Evolutionary conservation across 2,888 invertebrate genomes (phyloP), one percentile per base, ranked within the genome.

Genomic region (Apodemia zela): DNA sequence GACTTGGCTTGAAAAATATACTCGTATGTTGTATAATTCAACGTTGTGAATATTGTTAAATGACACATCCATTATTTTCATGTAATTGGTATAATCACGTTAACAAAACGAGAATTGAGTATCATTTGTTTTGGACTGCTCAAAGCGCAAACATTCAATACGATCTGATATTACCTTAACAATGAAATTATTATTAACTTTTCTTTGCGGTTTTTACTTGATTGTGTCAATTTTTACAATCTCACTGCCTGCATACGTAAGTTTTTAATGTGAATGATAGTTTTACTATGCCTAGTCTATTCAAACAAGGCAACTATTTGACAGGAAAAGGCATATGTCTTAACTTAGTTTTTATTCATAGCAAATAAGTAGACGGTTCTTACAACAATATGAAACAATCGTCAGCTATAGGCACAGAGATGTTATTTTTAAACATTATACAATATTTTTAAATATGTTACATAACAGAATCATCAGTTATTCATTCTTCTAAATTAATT

Each of bases 111-210:
- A 10, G 13, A 15, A n/a, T 29, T 15, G 29, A 29, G 29, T 57
- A n/a, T 2, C 54, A 57, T 29, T 57, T 57, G 29, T 29, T 57
- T 57, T 57, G n/a, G 7, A 15, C 25, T 57, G n/a, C 25, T 54
- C 54, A 8, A 29, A 29, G n/a, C 25, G 29, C 54, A 8, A 29
- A 29, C 54, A 5, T n/a, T 25, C 15, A 57, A 25, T 29, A 57
- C 54, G 29, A 29, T 38, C 25, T 17, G 6, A 8, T 29, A 4
- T 17, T 29, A 1, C 35, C 17, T 21, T 47, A 17, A 63, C 33
- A 47, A 49, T 35, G 29, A 63, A 63, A 59, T 21, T 59, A 59
- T 47, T 63, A 11, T 11, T 35, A n/a, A 49, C 1, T 6, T 38
- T n/a, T 33, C 1, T 59, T 42, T 63, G 11, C 13, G 47, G 21